Evolutionary conservation across 2,797 vertebrate species (phyloP), one percentile per base, ranked within the genome.

Genomic region (Menidia menidia): DNA sequence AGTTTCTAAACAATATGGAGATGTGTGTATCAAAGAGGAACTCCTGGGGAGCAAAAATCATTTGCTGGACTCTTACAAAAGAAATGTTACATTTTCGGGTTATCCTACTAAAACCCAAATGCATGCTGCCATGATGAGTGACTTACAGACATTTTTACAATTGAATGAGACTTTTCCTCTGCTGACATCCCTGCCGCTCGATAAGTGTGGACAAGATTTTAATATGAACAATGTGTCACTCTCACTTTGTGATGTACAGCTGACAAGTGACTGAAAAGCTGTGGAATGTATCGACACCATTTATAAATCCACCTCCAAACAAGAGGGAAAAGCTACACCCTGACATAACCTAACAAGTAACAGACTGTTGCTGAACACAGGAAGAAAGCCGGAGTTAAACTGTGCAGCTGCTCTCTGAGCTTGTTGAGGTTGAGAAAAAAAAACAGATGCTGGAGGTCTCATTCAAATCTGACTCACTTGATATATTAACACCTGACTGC

Each of bases 211-310:
- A 12, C 73, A 80, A 18, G 80, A 87, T 65, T 66, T 79, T 19
- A 79, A 83, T 0, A 68, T 78, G 75, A 89, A 89, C 66, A 81
- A 78, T 9, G n/a, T 87, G 4, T 12, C 84, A 1, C 81, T 92
- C 31, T 91, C 92, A 35, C 87, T 94, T 6, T 85, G 78, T 56
- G 92, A 94, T 8, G 60, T 94, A 25, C 81, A 92, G 78, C 65
- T 94, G 56, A 83, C 59, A 45, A 77, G 53, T 59, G 90, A 90
- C 58, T 94, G 71, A 94, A 3, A n/a, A 7, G 3, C n/a, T 18
- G 54, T 31, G 48, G 16, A 55, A 72, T 35, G 10, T 14, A 48
- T 45, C 19, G 47, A 54, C 1, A 15, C 55, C 68, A 47, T 75
- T 80, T 55, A 56, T 78, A 19, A 42, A 62, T 41, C 14, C 0